These are phyloP conservation scores for Gryllus longicercus DNA, from an alignment of 2,888 invertebrate species.

Conservation along the genomic window DNA sequence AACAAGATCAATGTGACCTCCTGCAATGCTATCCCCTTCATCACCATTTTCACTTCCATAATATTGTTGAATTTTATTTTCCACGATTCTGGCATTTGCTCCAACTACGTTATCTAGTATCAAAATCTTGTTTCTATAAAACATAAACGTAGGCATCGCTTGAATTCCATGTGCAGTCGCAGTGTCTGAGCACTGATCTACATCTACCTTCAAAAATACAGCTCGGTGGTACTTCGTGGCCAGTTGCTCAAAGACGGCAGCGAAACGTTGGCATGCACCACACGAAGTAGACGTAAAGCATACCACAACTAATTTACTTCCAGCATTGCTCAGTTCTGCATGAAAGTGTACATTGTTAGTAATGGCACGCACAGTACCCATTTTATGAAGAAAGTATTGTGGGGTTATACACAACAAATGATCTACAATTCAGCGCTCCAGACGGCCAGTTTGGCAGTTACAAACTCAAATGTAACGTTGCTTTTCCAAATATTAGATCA, in stretches of 20 bases:
- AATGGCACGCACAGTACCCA: conserved; percentile 56
- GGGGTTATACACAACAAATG: too few species aligned
- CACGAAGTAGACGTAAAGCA: conserved; percentile 97
- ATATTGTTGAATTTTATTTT: conserved; percentile 85
- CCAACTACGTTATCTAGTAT: conserved; percentile 77
- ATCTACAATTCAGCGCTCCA: too few species aligned
- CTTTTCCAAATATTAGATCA: too few species aligned
- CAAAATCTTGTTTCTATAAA: conserved; percentile 76
- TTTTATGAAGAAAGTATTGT: not conserved
- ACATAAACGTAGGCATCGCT: conserved; percentile 98
- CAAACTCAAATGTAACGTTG: too few species aligned
- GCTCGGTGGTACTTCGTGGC: conserved; percentile 84
- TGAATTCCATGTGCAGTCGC: conserved; percentile 84
- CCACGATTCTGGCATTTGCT: conserved; percentile 76
- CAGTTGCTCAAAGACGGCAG: conserved; percentile 86
- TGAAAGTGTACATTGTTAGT: conserved; percentile 80
- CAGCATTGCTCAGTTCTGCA: conserved; percentile 76
- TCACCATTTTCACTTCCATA: conserved; percentile 42
- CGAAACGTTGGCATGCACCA: conserved; percentile 92
- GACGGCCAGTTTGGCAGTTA: too few species aligned
- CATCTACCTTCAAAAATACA: conserved; percentile 91
- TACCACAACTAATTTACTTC: conserved; percentile 84
- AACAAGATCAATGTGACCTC: conserved; percentile 76
- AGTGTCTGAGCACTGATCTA: conserved; percentile 87
- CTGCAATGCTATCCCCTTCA: not conserved